Evolutionary conservation across 2,113 vertebrate genomes (phyloP).

Genomic region (Cervus canadensis): DNA sequence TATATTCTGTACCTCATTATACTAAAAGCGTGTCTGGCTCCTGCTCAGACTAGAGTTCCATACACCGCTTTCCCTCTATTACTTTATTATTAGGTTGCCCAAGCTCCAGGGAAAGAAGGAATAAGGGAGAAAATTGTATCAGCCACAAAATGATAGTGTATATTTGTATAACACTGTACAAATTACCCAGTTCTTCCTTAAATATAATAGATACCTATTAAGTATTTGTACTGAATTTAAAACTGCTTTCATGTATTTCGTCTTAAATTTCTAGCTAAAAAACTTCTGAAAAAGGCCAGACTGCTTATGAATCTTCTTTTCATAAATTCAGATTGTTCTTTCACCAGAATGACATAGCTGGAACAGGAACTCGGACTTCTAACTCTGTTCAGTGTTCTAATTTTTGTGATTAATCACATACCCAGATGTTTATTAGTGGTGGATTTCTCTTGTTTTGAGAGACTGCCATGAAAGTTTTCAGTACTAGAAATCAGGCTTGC

Average conservation of each 20-base stretch:
- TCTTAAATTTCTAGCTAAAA: background rate
- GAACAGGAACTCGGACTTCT: background rate
- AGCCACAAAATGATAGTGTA: background rate
- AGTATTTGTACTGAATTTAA: background rate
- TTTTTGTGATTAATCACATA: background rate
- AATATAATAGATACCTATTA: background rate
- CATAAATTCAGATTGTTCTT: background rate
- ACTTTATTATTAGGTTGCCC: background rate
- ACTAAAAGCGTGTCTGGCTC: background rate
- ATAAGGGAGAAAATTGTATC: background rate
- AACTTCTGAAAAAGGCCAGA: background rate
- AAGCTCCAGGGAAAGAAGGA: background rate
- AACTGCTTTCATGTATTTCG: background rate
- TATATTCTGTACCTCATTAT: background rate
- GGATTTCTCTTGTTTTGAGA: background rate
- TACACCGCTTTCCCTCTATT: background rate
- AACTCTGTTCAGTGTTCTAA: background rate
- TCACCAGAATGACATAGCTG: background rate
- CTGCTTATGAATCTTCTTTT: background rate
- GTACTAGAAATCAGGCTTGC: background rate
- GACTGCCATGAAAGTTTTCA: background rate
- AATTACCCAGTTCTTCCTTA: background rate
- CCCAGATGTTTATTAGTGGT: background rate
- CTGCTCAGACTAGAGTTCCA: background rate
- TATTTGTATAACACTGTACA: background rate